phyloP scores from a whole-genome alignment of 2,888 invertebrate species.

The Eupithecia inturbata region DNA sequence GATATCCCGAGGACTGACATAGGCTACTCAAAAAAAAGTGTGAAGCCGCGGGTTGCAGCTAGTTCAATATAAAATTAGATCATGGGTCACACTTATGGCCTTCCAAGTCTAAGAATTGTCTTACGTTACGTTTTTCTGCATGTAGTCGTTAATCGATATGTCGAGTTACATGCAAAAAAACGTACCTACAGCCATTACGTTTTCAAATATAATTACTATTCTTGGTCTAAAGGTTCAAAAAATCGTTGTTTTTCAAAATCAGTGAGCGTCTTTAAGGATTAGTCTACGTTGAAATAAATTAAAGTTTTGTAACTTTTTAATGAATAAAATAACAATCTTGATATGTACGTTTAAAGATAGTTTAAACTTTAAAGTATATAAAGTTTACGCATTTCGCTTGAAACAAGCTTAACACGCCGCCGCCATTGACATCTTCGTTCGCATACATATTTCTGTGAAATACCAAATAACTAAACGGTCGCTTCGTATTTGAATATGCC shows the following conservation, averaged over 20 bases:
- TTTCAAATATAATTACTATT: not conserved
- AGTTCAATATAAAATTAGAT: too few species aligned
- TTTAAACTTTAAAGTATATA: conserved; percentile 24
- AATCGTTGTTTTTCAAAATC: not conserved
- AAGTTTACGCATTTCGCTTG: conserved; percentile 27
- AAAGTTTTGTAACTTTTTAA: conserved; percentile 22
- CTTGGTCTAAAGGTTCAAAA: not conserved
- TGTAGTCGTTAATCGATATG: too few species aligned
- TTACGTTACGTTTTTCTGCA: too few species aligned
- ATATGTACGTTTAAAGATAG: conserved; percentile 10
- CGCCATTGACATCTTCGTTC: conserved; percentile 20
- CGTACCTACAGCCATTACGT: not conserved
- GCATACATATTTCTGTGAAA: too few species aligned
- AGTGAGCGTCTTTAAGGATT: not conserved
- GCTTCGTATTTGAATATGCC: too few species aligned
- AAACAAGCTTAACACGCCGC: conserved; percentile 17
- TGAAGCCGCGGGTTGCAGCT: too few species aligned
- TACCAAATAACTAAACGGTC: too few species aligned
- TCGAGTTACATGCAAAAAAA: not conserved
- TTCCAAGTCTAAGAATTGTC: too few species aligned
- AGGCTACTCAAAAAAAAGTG: too few species aligned
- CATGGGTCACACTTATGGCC: too few species aligned
- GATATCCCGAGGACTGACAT: too few species aligned
- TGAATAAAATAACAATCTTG: conserved; percentile 18
- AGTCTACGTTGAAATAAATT: conserved; percentile 8